These are phyloP conservation scores for Gibbula magus DNA, from an alignment of 2,888 invertebrate genomes.

Conservation along the genomic window DNA sequence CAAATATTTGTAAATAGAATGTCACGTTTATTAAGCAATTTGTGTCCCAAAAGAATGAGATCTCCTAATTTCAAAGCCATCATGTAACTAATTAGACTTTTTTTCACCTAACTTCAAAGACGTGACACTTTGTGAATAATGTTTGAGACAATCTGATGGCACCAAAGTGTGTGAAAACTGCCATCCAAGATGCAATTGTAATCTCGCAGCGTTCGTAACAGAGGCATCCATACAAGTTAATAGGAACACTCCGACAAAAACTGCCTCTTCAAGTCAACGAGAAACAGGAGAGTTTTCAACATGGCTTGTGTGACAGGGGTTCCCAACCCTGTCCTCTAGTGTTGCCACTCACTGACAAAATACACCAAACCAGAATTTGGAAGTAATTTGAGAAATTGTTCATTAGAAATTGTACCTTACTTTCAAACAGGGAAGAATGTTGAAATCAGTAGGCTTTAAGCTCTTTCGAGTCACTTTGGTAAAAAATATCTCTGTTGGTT, in stretches of 20 bases:
- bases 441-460: no score
- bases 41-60: no score
- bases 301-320: no score
- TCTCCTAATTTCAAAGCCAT: neutral
- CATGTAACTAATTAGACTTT: neutral
- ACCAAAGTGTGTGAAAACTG: constrained; percentile 4
- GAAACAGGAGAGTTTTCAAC: neutral
- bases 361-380: neutral
- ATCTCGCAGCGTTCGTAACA: neutral
- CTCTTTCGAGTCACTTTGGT: no score
- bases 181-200: neutral
- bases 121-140: neutral
- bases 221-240: neutral
- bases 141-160: neutral
- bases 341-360: no score
- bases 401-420: neutral
- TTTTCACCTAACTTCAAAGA: constrained; percentile 3
- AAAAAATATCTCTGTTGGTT: no score
- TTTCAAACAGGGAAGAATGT: no score
- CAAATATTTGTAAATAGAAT: no score
- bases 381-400: constrained; percentile 19
- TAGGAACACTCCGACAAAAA: neutral
- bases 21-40: no score
- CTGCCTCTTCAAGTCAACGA: neutral
- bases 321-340: no score